A percentile compares a stretch with the other conserved stretches of the same genome.
Evolutionary conservation across 2,888 invertebrate species (phyloP).

Genomic region (Drosophila greeni): DNA sequence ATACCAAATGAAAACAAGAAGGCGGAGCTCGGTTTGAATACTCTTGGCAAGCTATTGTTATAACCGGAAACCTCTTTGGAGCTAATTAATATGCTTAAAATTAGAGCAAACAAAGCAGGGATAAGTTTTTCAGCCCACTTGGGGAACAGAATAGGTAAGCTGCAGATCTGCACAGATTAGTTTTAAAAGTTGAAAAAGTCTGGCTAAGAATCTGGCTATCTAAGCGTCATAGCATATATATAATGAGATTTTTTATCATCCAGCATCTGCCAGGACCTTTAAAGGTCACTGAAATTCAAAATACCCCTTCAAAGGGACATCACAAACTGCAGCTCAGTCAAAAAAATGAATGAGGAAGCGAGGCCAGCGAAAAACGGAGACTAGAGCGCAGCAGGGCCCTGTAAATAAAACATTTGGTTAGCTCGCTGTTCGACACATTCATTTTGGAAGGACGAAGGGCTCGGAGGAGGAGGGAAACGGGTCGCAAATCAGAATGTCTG

Average conservation of each 20-base stretch:
- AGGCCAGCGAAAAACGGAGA: slow-evolving; percentile 6
- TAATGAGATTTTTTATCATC: neutral
- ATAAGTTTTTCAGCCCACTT: neutral
- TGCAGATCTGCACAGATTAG: neutral
- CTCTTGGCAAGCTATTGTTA: neutral
- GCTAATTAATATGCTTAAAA: neutral
- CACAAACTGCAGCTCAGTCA: slow-evolving; percentile 15
- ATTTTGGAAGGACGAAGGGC: slow-evolving; percentile 35
- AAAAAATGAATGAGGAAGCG: slow-evolving; percentile 2
- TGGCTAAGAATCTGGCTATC: too few species aligned
- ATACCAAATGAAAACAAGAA: slow-evolving; percentile 65
- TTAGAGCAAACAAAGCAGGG: neutral
- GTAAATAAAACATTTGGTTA: slow-evolving; percentile 66
- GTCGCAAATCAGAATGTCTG: slow-evolving; percentile 63
- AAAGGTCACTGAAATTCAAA: neutral
- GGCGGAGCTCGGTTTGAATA: slow-evolving; percentile 1
- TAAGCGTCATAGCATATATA: too few species aligned
- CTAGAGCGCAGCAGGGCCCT: slow-evolving; percentile 34
- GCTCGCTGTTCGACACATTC: slow-evolving; percentile 53
- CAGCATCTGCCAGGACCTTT: neutral
- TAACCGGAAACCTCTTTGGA: neutral
- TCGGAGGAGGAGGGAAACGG: neutral
- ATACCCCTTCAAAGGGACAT: slow-evolving; percentile 1
- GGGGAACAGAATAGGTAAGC: neutral
- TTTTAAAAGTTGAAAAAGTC: too few species aligned